Evolutionary conservation across 92 coral and sea anemone species (phyloP).

Genomic region (Paramuricea clavata): DNA sequence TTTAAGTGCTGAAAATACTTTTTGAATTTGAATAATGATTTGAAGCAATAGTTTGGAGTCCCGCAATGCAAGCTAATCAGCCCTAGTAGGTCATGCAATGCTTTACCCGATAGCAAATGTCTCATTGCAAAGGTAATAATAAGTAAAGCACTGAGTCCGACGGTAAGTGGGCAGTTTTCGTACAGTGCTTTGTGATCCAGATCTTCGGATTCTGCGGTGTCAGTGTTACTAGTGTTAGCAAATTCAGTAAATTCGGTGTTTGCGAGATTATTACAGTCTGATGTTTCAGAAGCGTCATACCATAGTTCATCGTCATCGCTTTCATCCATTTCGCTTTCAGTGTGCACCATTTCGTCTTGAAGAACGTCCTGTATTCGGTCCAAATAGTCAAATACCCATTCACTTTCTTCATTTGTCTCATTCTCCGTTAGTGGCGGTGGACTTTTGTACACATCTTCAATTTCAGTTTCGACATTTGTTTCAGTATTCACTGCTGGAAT

Average conservation of each 20-base stretch:
- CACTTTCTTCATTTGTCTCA: background rate
- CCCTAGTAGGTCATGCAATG: slow-evolving; percentile 56
- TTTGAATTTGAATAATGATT: slow-evolving; percentile 57
- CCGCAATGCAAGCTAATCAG: slow-evolving; percentile 67
- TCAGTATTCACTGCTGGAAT: background rate
- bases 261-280: background rate
- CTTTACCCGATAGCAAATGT: slow-evolving; percentile 33
- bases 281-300: slow-evolving; percentile 1
- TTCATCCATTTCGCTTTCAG: slow-evolving; percentile 1
- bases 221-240: background rate
- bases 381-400: background rate
- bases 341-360: background rate
- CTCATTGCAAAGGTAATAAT: slow-evolving; percentile 10
- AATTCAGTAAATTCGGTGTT: background rate
- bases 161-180: slow-evolving; percentile 51
- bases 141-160: slow-evolving; percentile 57
- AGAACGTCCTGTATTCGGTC: background rate
- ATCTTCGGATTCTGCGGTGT: background rate
- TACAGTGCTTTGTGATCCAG: background rate
- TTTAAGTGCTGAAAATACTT: slow-evolving; percentile 53
- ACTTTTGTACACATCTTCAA: background rate
- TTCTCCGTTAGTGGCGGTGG: background rate
- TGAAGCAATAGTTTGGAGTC: slow-evolving; percentile 63
- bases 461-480: background rate
- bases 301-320: slow-evolving; percentile 5